Evolutionary conservation across 1,140 invertebrate genomes (phyloP).

Genomic region (Gryllus bimaculatus): DNA sequence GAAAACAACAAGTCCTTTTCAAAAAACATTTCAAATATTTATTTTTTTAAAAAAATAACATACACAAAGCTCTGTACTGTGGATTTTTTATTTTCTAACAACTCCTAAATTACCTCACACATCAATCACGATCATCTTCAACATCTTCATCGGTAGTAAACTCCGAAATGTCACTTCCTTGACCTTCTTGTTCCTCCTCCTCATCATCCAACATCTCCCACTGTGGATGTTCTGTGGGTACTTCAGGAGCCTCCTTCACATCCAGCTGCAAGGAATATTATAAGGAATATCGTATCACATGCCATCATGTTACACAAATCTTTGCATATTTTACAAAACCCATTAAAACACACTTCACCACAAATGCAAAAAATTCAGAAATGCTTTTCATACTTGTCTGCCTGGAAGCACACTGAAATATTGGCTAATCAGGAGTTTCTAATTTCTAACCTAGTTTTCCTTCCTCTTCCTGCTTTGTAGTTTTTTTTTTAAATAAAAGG

Average conservation of each 20-base stretch:
- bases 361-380: no score
- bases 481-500: no score
- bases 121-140: constrained; percentile 42
- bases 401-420: no score
- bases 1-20: neutral
- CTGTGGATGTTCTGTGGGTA: constrained; percentile 85
- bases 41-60: no score
- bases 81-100: neutral
- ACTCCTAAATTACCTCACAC: neutral
- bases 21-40: neutral
- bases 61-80: neutral
- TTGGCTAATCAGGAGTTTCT: no score
- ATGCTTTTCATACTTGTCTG: no score
- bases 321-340: neutral
- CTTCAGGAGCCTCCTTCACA: constrained; percentile 86
- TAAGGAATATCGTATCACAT: neutral
- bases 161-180: constrained; percentile 55
- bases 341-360: no score
- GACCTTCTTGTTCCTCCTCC: constrained; percentile 63
- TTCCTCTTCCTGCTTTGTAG: no score
- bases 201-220: constrained; percentile 94
- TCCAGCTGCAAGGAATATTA: constrained; percentile 54
- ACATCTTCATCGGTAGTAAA: constrained; percentile 63
- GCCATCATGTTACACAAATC: neutral
- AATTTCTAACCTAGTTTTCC: no score